Conservation (phyloP, 1,140 invertebrate species). For the Lucilia cuprina region DNA sequence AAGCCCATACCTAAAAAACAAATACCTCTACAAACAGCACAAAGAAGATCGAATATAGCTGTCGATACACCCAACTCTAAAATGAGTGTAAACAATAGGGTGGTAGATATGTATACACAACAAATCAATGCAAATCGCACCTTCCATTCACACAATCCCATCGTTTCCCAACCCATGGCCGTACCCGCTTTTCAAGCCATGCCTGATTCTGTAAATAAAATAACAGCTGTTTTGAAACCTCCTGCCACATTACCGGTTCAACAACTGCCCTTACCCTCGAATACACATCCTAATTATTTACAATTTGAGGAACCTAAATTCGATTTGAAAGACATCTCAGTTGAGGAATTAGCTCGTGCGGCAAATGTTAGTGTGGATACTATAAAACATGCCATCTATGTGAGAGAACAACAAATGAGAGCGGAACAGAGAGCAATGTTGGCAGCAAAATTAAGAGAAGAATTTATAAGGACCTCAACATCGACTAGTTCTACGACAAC, state of each 20-base stretch:
- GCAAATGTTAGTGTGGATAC: slow-evolving; percentile 78
- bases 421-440: slow-evolving; percentile 57
- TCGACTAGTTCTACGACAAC: slow-evolving; percentile 64
- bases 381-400: slow-evolving; percentile 73
- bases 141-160: slow-evolving; percentile 55
- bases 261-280: neutral
- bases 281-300: slow-evolving; percentile 54
- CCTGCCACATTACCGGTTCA: neutral
- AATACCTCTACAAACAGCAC: slow-evolving; percentile 40
- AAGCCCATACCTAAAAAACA: slow-evolving; percentile 74
- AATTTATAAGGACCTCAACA: slow-evolving; percentile 60
- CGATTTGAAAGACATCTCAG: slow-evolving; percentile 65
- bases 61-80: slow-evolving; percentile 54
- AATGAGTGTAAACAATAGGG: slow-evolving; percentile 55
- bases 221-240: slow-evolving; percentile 53
- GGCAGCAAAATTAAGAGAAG: slow-evolving; percentile 52
- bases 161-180: slow-evolving; percentile 53
- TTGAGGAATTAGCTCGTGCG: slow-evolving; percentile 68
- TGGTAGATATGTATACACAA: slow-evolving; percentile 46
- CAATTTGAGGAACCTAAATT: slow-evolving; percentile 59
- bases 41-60: slow-evolving; percentile 48
- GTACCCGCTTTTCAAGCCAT: slow-evolving; percentile 59
- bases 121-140: slow-evolving; percentile 56
- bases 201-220: slow-evolving; percentile 66
- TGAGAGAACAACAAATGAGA: slow-evolving; percentile 73